Percentiles rank a stretch among this genome's conserved stretches.
Conservation (phyloP, 2,797 vertebrate genomes). For the Lagocephalus sceleratus region DNA sequence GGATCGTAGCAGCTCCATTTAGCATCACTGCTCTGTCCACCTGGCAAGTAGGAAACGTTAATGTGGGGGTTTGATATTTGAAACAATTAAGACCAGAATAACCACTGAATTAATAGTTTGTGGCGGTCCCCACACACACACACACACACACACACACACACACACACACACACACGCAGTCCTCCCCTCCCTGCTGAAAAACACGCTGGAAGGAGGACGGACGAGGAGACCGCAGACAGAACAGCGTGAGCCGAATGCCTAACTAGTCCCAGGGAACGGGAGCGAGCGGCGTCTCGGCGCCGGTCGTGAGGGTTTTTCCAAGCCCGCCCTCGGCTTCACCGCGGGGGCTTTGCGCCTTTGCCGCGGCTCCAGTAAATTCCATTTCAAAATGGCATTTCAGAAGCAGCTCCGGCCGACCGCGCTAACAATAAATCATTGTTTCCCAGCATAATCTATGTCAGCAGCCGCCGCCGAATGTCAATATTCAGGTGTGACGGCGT, state of each 20-base stretch:
- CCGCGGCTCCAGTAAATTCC: no score
- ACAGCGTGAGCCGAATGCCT: constrained; percentile 25
- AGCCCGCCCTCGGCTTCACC: constrained; percentile 18
- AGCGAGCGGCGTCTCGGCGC: constrained; percentile 20
- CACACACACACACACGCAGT: no score
- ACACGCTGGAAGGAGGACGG: constrained; percentile 26
- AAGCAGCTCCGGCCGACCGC: constrained; percentile 4
- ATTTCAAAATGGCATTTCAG: constrained; percentile 18
- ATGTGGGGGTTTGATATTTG: neutral
- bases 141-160: no score
- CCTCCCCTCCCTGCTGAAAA: constrained; percentile 23
- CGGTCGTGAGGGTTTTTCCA: constrained; percentile 33
- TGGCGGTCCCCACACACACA: no score
- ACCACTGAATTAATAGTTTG: no score
- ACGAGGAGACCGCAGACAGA: constrained; percentile 14
- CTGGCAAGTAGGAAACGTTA: constrained; percentile 21
- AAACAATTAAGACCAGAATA: no score
- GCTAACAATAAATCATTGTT: constrained; percentile 1
- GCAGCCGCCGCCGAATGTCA: no score
- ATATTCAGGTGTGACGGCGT: no score
- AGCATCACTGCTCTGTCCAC: constrained; percentile 6
- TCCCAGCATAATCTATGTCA: neutral
- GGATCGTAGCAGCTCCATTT: constrained; percentile 25
- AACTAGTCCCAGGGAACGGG: constrained; percentile 40
- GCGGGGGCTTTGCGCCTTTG: constrained; percentile 1